phyloP scores from a whole-genome alignment of 2,113 vertebrate genomes.

The Neotragus moschatus region DNA sequence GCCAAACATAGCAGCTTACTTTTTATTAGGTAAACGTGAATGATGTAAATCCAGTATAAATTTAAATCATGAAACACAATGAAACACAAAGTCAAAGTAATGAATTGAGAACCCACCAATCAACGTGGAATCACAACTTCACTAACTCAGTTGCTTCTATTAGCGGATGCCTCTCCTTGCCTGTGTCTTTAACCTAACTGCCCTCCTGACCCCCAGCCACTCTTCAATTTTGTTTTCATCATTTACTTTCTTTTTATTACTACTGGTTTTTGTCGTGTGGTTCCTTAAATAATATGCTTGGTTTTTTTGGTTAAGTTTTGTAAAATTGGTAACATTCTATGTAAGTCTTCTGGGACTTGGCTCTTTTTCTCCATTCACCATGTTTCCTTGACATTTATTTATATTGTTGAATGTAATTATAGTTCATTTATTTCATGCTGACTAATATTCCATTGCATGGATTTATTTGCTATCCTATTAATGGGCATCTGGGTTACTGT shows the following conservation, averaged over 20 bases:
- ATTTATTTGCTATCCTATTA: neutral
- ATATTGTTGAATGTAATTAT: neutral
- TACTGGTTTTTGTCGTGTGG: neutral
- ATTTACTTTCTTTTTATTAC: neutral
- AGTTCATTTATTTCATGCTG: neutral
- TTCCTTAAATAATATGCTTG: neutral
- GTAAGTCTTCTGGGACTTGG: neutral
- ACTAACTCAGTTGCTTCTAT: rapidly evolving
- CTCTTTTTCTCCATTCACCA: neutral
- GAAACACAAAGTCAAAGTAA: neutral
- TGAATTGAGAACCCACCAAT: neutral
- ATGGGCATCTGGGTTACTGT: neutral
- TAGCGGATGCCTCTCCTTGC: neutral
- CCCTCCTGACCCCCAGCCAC: neutral
- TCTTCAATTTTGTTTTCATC: neutral
- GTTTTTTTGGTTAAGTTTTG: neutral
- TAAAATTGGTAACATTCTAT: neutral
- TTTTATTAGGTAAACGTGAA: neutral
- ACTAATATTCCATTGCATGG: neutral
- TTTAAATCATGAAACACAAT: neutral
- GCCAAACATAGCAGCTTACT: neutral
- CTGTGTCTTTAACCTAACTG: neutral
- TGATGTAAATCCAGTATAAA: neutral
- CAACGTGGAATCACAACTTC: neutral
- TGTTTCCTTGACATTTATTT: neutral